These are phyloP conservation scores for Venustoraphidia nigricollis DNA, from an alignment of 2,888 invertebrate species.

Conservation along the genomic window DNA sequence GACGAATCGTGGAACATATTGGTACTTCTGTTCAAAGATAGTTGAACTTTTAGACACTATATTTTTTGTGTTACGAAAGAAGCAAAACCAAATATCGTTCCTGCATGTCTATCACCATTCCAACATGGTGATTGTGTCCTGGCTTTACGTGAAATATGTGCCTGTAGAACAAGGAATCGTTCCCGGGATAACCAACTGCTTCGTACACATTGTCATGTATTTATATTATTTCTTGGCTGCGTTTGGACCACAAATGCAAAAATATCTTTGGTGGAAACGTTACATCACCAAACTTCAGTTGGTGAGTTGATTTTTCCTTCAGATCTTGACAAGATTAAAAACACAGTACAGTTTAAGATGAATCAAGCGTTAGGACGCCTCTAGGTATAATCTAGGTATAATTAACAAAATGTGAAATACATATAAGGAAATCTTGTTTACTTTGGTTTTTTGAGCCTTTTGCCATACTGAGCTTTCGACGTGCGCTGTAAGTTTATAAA, in stretches of 20 bases:
- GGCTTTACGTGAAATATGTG: conserved; percentile 64
- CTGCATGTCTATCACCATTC: conserved; percentile 83
- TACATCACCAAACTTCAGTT: conserved; percentile 79
- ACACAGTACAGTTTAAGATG: background rate
- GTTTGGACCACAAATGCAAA: conserved; percentile 74
- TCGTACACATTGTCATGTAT: conserved; percentile 88
- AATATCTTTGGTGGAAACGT: conserved; percentile 90
- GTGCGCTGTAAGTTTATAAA: too few species aligned
- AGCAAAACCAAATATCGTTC: conserved; percentile 73
- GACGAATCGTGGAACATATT: conserved; percentile 54
- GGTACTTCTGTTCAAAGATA: conserved; percentile 66
- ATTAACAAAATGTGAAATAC: too few species aligned
- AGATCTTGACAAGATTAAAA: conserved; percentile 6
- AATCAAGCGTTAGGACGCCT: too few species aligned
- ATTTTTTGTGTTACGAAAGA: conserved; percentile 82
- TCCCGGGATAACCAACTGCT: conserved; percentile 73
- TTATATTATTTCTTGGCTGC: conserved; percentile 78
- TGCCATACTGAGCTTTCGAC: too few species aligned
- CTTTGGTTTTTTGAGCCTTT: too few species aligned
- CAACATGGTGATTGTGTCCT: conserved; percentile 61
- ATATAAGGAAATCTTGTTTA: too few species aligned
- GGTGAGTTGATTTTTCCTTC: conserved; percentile 30
- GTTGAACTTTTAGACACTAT: conserved; percentile 65
- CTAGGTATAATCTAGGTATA: too few species aligned
- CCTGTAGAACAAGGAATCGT: conserved; percentile 80